These are phyloP conservation scores for Diachasma alloeum DNA, from an alignment of 1,140 invertebrate species.

Conservation along the genomic window DNA sequence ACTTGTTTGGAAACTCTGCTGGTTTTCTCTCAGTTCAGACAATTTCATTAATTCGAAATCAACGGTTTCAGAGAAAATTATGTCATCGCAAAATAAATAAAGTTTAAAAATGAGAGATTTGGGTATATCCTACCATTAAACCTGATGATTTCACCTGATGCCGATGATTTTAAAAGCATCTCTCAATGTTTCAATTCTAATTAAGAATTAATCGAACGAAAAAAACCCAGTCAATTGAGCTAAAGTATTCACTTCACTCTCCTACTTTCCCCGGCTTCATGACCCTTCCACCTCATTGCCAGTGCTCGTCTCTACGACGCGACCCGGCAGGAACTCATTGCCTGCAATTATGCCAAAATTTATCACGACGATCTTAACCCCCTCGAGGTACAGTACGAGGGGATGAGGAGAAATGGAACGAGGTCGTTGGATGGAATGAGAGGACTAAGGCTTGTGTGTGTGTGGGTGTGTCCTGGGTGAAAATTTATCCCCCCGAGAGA, in stretches of 20 bases:
- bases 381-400: not conserved
- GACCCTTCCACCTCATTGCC: slow-evolving; percentile 22
- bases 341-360: slow-evolving; percentile 37
- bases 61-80: no score
- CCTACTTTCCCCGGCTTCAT: not conserved
- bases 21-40: no score
- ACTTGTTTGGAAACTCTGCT: no score
- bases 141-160: no score
- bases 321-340: slow-evolving; percentile 36
- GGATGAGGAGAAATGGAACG: not conserved
- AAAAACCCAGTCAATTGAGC: not conserved
- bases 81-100: no score
- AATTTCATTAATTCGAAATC: no score
- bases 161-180: not conserved
- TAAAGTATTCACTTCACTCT: not conserved
- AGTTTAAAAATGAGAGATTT: no score
- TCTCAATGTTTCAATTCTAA: not conserved
- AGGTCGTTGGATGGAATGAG: slow-evolving; percentile 31
- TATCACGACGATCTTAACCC: slow-evolving; percentile 27
- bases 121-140: no score
- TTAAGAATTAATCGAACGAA: not conserved
- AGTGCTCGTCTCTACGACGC: not conserved
- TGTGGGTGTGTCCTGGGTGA: not conserved
- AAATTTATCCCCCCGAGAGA: slow-evolving; percentile 8
- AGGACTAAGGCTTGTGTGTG: slow-evolving; percentile 13